Evolutionary conservation across 2,888 invertebrate species (phyloP).

Genomic region (Ornithoptera alexandrae): DNA sequence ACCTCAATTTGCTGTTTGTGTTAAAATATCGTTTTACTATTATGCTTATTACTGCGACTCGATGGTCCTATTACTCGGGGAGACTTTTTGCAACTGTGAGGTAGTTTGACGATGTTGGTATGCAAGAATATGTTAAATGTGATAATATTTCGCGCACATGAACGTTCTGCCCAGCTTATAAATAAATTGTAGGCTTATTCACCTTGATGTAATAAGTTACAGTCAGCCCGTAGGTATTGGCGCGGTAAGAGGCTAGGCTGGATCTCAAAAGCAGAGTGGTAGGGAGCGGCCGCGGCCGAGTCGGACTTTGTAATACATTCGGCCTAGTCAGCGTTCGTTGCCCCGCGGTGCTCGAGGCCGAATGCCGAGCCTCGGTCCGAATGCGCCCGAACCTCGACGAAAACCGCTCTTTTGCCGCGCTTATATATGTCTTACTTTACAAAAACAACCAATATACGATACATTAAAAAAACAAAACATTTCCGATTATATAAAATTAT

Average conservation of each 20-base stretch:
- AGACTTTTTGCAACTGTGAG: not conserved
- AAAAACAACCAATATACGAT: not conserved
- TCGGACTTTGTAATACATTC: conserved; percentile 79
- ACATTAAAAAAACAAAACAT: not conserved
- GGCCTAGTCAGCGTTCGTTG: conserved; percentile 79
- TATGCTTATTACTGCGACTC: not conserved
- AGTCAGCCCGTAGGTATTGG: conserved; percentile 60
- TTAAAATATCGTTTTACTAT: not conserved
- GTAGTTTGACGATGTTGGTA: not conserved
- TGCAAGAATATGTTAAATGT: not conserved
- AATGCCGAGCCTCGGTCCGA: conserved; percentile 47
- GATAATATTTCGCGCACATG: conserved; percentile 16
- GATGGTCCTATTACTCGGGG: not conserved
- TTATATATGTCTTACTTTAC: conserved; percentile 16
- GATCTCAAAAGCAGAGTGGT: conserved; percentile 73
- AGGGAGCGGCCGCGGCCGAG: conserved; percentile 72
- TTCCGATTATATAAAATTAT: not conserved
- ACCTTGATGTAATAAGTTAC: conserved; percentile 71
- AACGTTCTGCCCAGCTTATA: conserved; percentile 27
- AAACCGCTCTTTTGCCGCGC: conserved; percentile 41
- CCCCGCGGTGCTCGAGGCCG: conserved; percentile 71
- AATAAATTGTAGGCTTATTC: conserved; percentile 50
- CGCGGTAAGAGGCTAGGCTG: conserved; percentile 75
- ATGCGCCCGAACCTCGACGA: conserved; percentile 54
- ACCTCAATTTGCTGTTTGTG: too few species aligned